Base-by-base conservation (phyloP, 2,888 invertebrate species). In the Eupithecia vulgata region DNA sequence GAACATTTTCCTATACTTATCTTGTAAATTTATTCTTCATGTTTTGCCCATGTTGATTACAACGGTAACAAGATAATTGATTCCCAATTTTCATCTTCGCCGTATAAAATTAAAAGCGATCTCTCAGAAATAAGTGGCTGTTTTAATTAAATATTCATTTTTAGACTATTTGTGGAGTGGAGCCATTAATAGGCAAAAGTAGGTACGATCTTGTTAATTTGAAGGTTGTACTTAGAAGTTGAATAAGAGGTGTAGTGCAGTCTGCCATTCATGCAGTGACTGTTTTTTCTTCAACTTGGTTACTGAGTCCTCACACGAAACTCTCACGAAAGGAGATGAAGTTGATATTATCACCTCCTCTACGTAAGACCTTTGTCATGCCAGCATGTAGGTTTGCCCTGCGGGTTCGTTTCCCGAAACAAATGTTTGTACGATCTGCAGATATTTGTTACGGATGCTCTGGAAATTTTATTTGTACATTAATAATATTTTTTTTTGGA, bases 111-210 rank as follows among this genome's bases (percentile, higher is more conserved):
- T 34, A 48, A 25, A 67, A 62, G 42, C 61, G 30, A 74, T 66
- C 37, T 70, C n/a, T 37, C 61, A 62, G 61, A 72, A 61, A 70
- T 59, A 45, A 64, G 42, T 70, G 57, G 59, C 64, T 35, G 30
- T 42, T 67, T 72, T 67, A 73, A 74, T 74, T 75, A 73, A 70
- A 78, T 75, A 74, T 64, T 64, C 52, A 30, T 70, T 68, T 65
- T 40, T 59, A 73, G 52, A 15, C 64, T 74, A 70, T 72, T 75
- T 71, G 72, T 48, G 67, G 73, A 72, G 71, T 40, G 64, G 75
- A 69, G 67, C 67, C 62, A 25, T 37, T 68, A 42, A 61, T 30
- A 64, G 68, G 59, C 68, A 62, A 66, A 66, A 52, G 42, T 69
- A n/a, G 2, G 8, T n/a, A 48, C 48, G 12, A 21, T 52, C 52